Evolutionary conservation across 2,113 vertebrate species (phyloP), one percentile per base, ranked within the genome.

Genomic region (Xenotilapia longispinis): DNA sequence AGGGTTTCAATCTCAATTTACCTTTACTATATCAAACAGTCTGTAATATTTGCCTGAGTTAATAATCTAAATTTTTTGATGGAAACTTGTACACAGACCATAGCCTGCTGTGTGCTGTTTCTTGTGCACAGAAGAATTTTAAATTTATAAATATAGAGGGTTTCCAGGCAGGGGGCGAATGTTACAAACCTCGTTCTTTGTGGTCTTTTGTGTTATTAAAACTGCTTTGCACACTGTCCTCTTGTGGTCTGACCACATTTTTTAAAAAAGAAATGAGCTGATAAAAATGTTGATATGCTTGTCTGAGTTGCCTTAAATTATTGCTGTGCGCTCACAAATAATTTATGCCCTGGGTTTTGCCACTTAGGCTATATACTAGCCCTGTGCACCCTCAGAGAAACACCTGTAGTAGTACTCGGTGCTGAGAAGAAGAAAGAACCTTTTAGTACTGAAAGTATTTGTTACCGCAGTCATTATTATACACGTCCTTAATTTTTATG

Each of bases 31-130:
- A 45, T 91, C 86, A 87, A 84, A 90, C 54, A 70, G 42, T 58
- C 14, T 68, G n/a, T 79, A 73, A 89, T 84, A 60, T 91, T 82
- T 82, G 53, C 55, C 80, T 3, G 28, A 80, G 17, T 84, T 91
- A 81, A 90, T 82, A 57, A 83, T 49, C 65, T 84, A 58, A 70
- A 4, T 6, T 70, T 70, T 63, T 33, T 33, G 36, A 53, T 81
- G 45, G 33, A 81, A 38, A 7, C 7, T 78, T 8, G 54, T 40
- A 54, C 49, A 33, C 65, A 83, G 60, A 45, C 10, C 10, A 6
- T 28, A 78, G 28, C 40, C 78, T 42, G 38, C 38, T 13, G 19
- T 13, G 54, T 28, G n/a, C 28, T 15, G 40, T 14, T 45, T 42
- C 13, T 21, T 40, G 19, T 4, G 31, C 58, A 81, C 28, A 82